Evolutionary conservation across 1,140 invertebrate species (phyloP), one percentile per base, ranked within the genome.

Genomic region (Drosophila arizonae): DNA sequence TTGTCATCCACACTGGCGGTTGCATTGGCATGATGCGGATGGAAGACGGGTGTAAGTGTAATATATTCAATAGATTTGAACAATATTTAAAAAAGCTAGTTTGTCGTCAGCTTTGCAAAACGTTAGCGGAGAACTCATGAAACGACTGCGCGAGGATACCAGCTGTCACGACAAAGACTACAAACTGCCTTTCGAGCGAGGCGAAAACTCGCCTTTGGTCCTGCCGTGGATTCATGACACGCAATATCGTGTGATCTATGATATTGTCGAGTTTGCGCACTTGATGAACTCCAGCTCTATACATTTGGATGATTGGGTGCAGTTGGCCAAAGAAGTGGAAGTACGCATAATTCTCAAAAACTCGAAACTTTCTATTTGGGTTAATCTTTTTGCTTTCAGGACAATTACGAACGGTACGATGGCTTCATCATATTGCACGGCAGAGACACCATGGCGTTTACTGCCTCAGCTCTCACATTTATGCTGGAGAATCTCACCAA

Each of bases 391-490:
- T 74, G 92, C n/a, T 60, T 93, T 0, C 80, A 97, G 95, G 93
- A 94, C 92, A 94, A 93, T 9, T 98, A 98, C 81, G 93, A 96
- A 66, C 91, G 93, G 21, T 98, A 95, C 85, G 97, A 98, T 90
- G 98, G 98, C 0, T 99, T 99, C 90, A 97, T 99, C 0, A 94
- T 99, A 2, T 93, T 99, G 0, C 98, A 99, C 88, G 98, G 98
- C 4, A 99, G 98, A 0, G 98, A 99, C 92, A 99, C 98, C 0
- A 93, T 99, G 77, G 95, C 97, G 6, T 99, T 99, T 90, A 98
- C 98, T 0, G 97, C 98, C 0, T 98, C 98, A 0, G 96, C 97
- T 0, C 91, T 99, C 0, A 98, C 98, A 0, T 99, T 98, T 89
- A 99, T 99, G 96, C 93, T 99, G 86, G 97, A 99, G 89, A 95